Evolutionary conservation across 2,113 vertebrate genomes (phyloP).

Genomic region (Leuciscus idus): DNA sequence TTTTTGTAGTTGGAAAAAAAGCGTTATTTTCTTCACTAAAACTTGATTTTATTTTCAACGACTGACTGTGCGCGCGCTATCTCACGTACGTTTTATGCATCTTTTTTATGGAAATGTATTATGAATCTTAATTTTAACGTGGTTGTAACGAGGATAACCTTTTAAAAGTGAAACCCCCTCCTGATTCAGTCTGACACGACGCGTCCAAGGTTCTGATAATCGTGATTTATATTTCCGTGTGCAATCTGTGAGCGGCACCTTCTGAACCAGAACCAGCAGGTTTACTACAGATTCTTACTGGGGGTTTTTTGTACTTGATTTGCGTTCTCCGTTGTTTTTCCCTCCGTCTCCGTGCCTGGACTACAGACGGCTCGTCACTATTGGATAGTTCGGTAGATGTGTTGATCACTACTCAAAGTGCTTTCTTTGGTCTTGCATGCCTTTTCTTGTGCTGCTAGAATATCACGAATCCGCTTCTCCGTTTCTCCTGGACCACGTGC

Average conservation of each 20-base stretch:
- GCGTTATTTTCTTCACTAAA: slow-evolving; percentile 58
- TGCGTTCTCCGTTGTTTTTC: background rate
- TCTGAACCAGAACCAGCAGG: background rate
- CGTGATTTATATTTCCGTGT: slow-evolving; percentile 38
- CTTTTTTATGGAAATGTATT: slow-evolving; percentile 19
- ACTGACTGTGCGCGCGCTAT: slow-evolving; percentile 55
- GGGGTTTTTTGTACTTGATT: background rate
- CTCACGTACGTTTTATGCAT: slow-evolving; percentile 65
- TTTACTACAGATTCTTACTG: background rate
- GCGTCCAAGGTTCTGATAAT: slow-evolving; percentile 26
- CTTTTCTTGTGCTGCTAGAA: slow-evolving; percentile 74
- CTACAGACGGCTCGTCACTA: slow-evolving; percentile 66
- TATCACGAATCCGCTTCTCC: slow-evolving; percentile 43
- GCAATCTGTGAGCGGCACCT: slow-evolving; percentile 43
- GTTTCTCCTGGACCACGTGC: slow-evolving; percentile 55
- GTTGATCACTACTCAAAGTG: slow-evolving; percentile 70
- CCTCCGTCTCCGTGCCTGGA: slow-evolving; percentile 70
- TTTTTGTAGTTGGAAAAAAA: slow-evolving; percentile 54
- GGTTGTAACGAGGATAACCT: background rate
- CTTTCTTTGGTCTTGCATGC: slow-evolving; percentile 70
- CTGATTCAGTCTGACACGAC: background rate
- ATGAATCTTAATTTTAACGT: slow-evolving; percentile 28
- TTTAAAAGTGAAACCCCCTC: background rate
- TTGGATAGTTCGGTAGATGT: slow-evolving; percentile 55
- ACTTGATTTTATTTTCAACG: slow-evolving; percentile 52